Evolutionary conservation across 92 coral and sea anemone species (phyloP), one percentile per base, ranked within the genome.

Genomic region (Muricea muricata): DNA sequence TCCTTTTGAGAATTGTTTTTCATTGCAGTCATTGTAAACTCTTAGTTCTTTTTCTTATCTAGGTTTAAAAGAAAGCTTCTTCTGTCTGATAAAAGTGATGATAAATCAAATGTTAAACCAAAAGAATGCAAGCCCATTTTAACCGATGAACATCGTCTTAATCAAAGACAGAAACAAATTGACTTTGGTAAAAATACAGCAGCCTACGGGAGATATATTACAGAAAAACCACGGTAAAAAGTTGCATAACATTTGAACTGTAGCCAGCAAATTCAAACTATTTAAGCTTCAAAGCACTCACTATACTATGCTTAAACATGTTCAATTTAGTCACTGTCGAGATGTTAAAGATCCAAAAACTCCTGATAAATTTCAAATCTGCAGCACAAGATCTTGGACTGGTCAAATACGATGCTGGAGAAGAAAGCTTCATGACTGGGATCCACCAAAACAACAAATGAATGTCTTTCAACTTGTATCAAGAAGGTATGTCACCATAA

Each of bases 381-480:
- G 99, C 88, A 97, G 99, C 61, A 97, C 99, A 21, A 76, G 99
- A 30, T 97, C 99, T 0, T 97, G 99, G 99, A 94, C 93, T 5
- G 99, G 99, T 5, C 99, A 97, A 79, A 80, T 97, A 73, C 90
- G 86, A 85, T 82, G 88, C 6, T 97, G 99, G 99, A 89, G 99
- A 10, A 78, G 99, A 45, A 91, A 90, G 45, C 92, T 97, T 5
- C 99, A 97, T 70, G 75, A 73, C 28, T 97, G 93, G 85, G 99
- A 97, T 65, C 92, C 93, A 42, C 92, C 95, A 15, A 70, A 45
- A 82, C 86, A n/a, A 73, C 80, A 74, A 93, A 90, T 32, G 92
- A 37, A 93, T 41, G 47, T 94, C 57, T 97, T 97, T 79, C 81
- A 93, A 34, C 58, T 52, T 8, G 81, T 90, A 34, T 88, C 94